Percentiles rank a stretch among this genome's conserved stretches.
Conservation (phyloP, 2,888 invertebrate genomes). For the Lycia hirtaria region DNA sequence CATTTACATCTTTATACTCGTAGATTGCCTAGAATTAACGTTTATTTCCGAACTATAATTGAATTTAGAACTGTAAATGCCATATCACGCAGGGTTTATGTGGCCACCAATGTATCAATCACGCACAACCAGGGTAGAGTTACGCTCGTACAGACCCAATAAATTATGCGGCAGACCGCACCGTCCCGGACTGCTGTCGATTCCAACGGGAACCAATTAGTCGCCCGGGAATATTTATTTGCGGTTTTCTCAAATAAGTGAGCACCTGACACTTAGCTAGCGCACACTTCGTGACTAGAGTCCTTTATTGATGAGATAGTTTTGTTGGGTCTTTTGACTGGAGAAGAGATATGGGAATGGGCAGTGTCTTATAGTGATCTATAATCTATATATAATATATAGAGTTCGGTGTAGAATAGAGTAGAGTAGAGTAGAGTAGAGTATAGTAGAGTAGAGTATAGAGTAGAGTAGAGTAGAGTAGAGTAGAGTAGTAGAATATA, state of each 20-base stretch:
- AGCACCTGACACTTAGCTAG: conserved; percentile 63
- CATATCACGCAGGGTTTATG: not conserved
- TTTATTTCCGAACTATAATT: not conserved
- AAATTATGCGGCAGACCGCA: conserved; percentile 79
- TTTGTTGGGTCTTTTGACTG: conserved; percentile 10
- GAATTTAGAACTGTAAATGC: not conserved
- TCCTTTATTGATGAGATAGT: conserved; percentile 55
- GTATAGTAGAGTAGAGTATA: too few relatives aligned
- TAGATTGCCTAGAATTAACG: too few relatives aligned
- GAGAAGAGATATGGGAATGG: not conserved
- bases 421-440: too few relatives aligned
- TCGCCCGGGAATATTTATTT: conserved; percentile 81
- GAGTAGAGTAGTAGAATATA: too few relatives aligned
- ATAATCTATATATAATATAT: too few relatives aligned
- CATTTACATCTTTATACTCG: too few relatives aligned
- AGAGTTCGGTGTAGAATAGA: too few relatives aligned
- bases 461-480: too few relatives aligned
- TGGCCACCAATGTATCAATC: conserved; percentile 40
- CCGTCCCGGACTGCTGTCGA: conserved; percentile 73
- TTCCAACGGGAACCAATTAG: conserved; percentile 83
- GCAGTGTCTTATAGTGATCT: too few relatives aligned
- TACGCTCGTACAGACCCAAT: conserved; percentile 65
- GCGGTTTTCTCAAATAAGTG: conserved; percentile 77
- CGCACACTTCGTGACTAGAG: conserved; percentile 61
- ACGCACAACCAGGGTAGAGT: conserved; percentile 49